Percentiles rank a stretch among this genome's conserved stretches.
Evolutionary conservation across 2,113 vertebrate genomes (phyloP).

Genomic region (Sardina pilchardus): DNA sequence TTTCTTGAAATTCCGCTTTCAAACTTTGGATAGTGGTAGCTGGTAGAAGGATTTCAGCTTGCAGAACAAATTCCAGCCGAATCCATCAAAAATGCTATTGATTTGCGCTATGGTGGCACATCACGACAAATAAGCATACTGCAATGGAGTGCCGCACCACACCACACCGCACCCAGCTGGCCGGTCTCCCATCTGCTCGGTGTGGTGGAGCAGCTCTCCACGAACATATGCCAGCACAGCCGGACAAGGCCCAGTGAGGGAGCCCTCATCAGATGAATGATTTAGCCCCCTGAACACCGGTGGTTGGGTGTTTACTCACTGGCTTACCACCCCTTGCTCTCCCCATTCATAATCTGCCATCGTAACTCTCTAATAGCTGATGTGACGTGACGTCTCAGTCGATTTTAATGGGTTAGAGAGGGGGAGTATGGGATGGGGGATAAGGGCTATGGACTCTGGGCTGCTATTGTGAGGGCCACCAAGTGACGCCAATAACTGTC

Average conservation of each 20-base stretch:
- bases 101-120: too few species aligned
- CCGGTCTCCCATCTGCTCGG: neutral
- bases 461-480: neutral
- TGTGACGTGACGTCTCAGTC: neutral
- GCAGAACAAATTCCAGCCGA: too few species aligned
- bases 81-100: too few species aligned
- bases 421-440: neutral
- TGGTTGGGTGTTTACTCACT: neutral
- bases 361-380: neutral
- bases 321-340: neutral
- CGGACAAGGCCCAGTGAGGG: neutral
- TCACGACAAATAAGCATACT: too few species aligned
- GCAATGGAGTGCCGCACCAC: neutral
- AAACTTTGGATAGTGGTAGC: too few species aligned
- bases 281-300: neutral
- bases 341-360: neutral
- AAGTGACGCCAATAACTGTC: neutral
- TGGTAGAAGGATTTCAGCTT: too few species aligned
- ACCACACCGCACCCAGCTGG: neutral
- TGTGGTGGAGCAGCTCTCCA: neutral
- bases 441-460: neutral
- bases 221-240: neutral
- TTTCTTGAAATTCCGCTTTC: too few species aligned
- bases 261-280: neutral
- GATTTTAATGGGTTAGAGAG: neutral